phyloP scores from a whole-genome alignment of 2,113 vertebrate genomes.

The Antechinus flavipes region DNA sequence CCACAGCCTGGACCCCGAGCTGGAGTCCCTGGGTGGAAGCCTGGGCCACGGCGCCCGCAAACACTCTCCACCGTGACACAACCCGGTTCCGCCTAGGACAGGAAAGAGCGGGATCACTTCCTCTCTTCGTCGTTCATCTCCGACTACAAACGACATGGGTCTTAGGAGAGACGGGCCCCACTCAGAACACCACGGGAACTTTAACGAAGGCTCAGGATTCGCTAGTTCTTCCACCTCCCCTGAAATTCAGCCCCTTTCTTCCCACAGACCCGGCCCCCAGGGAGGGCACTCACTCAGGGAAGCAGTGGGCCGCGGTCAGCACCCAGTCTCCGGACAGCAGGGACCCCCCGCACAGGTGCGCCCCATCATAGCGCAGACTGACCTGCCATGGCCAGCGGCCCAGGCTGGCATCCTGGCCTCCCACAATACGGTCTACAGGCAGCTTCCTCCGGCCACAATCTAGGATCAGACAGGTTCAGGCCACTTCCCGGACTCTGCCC shows the following conservation, averaged over 20 bases:
- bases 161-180: neutral
- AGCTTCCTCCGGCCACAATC: conserved; percentile 92
- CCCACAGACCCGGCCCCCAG: neutral
- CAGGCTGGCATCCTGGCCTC: conserved; percentile 89
- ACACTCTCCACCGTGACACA: conserved; percentile 88
- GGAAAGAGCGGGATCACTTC: neutral
- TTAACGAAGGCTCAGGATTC: neutral
- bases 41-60: conserved; percentile 90
- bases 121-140: neutral
- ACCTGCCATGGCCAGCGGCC: conserved; percentile 95
- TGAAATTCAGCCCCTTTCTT: fast-evolving
- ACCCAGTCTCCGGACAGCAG: conserved; percentile 93
- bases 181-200: neutral
- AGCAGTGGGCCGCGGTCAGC: conserved; percentile 93
- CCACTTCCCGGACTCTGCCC: neutral
- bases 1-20: conserved; percentile 88
- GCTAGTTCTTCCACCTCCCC: neutral
- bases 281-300: conserved; percentile 89
- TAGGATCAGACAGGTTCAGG: conserved; percentile 57
- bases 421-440: conserved; percentile 91
- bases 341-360: conserved; percentile 92
- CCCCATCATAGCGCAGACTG: conserved; percentile 90
- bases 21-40: conserved; percentile 84
- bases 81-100: conserved; percentile 87
- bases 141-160: too few relatives aligned